These are phyloP conservation scores for Plodia interpunctella DNA, from an alignment of 1,140 invertebrate genomes.

Conservation along the genomic window DNA sequence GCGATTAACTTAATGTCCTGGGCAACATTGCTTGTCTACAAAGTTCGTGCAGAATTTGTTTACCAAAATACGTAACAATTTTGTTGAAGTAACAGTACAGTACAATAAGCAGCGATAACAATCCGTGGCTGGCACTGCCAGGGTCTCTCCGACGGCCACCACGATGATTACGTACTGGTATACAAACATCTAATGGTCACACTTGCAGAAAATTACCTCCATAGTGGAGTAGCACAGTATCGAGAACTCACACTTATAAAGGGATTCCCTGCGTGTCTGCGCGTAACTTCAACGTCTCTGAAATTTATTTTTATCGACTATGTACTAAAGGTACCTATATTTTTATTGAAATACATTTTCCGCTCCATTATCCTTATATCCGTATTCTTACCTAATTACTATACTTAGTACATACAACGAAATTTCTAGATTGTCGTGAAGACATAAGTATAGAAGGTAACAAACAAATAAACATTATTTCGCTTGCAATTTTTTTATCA, in stretches of 20 bases:
- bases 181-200: not conserved
- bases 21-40: not conserved
- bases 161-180: conserved; percentile 12
- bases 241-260: no score
- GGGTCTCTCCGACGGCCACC: conserved; percentile 32
- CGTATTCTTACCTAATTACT: no score
- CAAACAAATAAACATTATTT: no score
- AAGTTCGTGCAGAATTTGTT: not conserved
- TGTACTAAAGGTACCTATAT: no score
- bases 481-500: no score
- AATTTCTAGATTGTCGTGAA: no score
- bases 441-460: no score
- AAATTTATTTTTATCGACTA: not conserved
- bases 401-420: no score
- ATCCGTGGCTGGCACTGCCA: conserved; percentile 54
- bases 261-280: no score
- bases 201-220: not conserved
- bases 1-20: not conserved
- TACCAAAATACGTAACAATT: conserved; percentile 5
- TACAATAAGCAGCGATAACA: conserved; percentile 32
- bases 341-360: no score
- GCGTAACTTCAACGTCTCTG: no score
- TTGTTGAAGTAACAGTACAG: not conserved
- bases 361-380: no score
- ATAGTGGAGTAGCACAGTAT: not conserved